Evolutionary conservation across 2,888 invertebrate species (phyloP), one percentile per base, ranked within the genome.

Genomic region (Operophtera brumata): DNA sequence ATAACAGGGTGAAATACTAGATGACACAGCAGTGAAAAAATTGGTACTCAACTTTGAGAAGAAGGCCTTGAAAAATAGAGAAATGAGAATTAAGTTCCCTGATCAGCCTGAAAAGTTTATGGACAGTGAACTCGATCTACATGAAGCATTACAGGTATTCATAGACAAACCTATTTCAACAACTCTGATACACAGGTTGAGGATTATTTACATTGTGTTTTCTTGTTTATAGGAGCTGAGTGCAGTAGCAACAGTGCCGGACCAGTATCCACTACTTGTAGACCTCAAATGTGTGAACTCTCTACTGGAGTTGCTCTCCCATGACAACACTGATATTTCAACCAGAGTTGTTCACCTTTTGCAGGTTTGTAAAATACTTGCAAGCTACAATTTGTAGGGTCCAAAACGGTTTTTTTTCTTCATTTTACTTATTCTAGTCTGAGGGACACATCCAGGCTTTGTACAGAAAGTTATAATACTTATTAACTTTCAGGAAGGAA

Each of bases 91-190:
- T 10, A 99, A 99, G 84, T 99, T 97, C 83, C 96, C 98, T 0
- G 99, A 99, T 77, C 94, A 95, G 71, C 97, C 99, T 6, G 97
- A 98, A 79, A 99, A 98, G 92, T 99, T 99, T 80, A 98, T 99
- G 95, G 95, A 99, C 69, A 98, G 99, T 55, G 99, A 99, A 89
- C 91, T 99, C 35, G 98, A 98, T 80, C 85, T 98, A 55, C 96
- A 97, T 83, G 96, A 96, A 71, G 94, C 95, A 5, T 91, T 98
- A 62, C 96, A 97, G 87, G 97, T 92, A 51, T 20, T 8, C 37
- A 37, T 36, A 45, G n/a, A 20, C 20, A 34, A 34, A 34, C 34
- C 6, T 30, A 30, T 10, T 20, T 20, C 4, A 20, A 20, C 4
- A 4, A 20, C 20, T 20, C 20, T 20, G 20, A 20, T 20, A 20